Base-by-base conservation (phyloP, 2,797 vertebrate species). In the Melanotaenia nigrans region DNA sequence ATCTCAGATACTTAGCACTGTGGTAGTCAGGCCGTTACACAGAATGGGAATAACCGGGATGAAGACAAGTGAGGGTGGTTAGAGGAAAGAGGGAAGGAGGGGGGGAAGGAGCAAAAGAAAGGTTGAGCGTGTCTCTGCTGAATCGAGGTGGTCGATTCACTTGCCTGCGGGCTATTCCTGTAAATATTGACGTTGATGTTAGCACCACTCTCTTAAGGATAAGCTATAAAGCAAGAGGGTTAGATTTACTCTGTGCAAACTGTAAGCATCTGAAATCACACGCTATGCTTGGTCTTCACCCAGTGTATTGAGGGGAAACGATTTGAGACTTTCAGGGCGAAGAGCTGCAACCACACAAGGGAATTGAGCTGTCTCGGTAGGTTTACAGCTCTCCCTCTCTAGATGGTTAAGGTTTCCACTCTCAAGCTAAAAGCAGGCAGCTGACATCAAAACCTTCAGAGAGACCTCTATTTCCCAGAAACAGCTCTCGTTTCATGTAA, bases 101-200 rank as follows among this genome's bases (percentile, higher is more conserved):
- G 51, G 45, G 45, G 12, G 70, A 33, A 69, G 70, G 53, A n/a
- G 68, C 57, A 35, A 63, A 72, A 79, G 71, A 88, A 89, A 87
- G 89, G 89, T 87, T 81, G 84, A 83, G 72, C 68, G 59, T 35
- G 70, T 90, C 86, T 90, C 88, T 68, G 77, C 83, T 82, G 89
- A 89, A 85, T 85, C 40, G 75, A 45, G 85, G 87, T 87, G 89
- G 91, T 93, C 92, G 89, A 92, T 92, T 87, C 76, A 77, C 78
- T 79, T 84, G 92, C 89, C 91, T 90, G 89, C 84, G 33, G 90
- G 92, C 85, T 87, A 90, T 90, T 90, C 89, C 90, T 91, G 90
- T 92, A 92, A 93, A 92, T 93, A 93, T 92, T 92, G 92, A 92
- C 85, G 76, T 87, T 91, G 90, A 92, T 88, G 90, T 93, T 92